Base-by-base conservation (phyloP, 2,797 vertebrate species). In the Gymnothorax javanicus region DNA sequence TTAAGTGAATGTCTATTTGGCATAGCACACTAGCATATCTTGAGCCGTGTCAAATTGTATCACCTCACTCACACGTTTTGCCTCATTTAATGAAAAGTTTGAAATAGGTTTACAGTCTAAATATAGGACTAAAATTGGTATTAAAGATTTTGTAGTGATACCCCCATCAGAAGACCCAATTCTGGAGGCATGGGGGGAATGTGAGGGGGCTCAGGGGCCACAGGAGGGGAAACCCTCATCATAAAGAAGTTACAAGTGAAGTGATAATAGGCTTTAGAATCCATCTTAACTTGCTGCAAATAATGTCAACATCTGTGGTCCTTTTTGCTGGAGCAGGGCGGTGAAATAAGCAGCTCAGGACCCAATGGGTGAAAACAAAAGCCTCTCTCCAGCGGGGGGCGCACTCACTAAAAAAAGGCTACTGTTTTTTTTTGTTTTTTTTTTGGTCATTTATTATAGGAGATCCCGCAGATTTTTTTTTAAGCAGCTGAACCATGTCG, bases 221-320 rank as follows among this genome's bases (percentile, higher is more conserved):
- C 90, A 93, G 91, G 94, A 89, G 90, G 82, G 85, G 90, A 94
- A 96, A 95, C 94, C 94, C 95, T 93, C 89, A 97, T 97, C 96
- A 98, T 96, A 95, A 96, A 97, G 96, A 96, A 96, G 96, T 97
- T 96, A 97, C 95, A 97, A 96, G 96, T 92, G 93, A 67, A 92
- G 94, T 95, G 96, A 97, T 97, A 97, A 98, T 97, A 94, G 96
- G 93, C 97, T 97, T 97, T 97, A 97, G 96, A 96, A 96, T 95
- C 95, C 94, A 96, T 97, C 96, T 98, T 97, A 97, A 97, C 96
- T 96, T 95, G 92, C 94, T 88, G 92, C 94, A 95, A 97, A 96
- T 94, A 97, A 96, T 96, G 97, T 97, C 97, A 97, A 97, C 98
- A 98, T 98, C 97, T 98, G 97, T 97, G 97, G 91, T 92, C 92